These are phyloP conservation scores for Novumbra hubbsi DNA, from an alignment of 2,797 vertebrate species.

Conservation along the genomic window DNA sequence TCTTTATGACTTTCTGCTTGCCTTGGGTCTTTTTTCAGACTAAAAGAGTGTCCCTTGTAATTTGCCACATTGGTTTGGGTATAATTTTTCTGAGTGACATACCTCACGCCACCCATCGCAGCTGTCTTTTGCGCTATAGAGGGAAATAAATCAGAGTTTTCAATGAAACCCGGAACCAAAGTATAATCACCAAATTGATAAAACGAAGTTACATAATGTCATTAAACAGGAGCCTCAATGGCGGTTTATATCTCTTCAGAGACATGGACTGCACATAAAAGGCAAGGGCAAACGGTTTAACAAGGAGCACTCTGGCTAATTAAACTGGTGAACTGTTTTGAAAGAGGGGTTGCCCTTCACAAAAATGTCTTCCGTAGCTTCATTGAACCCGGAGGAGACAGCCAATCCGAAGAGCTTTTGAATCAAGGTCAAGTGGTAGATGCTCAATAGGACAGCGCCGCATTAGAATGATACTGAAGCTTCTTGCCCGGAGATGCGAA, in stretches of 20 bases:
- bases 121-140: constrained; percentile 38
- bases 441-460: constrained; percentile 47
- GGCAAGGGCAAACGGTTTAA: constrained; percentile 54
- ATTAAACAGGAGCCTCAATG: constrained; percentile 49
- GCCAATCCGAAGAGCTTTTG: constrained; percentile 54
- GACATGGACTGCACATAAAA: constrained; percentile 50
- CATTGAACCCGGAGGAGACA: background rate
- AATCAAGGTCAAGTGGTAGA: background rate
- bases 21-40: background rate
- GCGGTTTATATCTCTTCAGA: constrained; percentile 58
- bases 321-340: constrained; percentile 58
- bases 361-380: constrained; percentile 57
- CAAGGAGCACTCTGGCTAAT: constrained; percentile 67
- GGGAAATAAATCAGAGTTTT: constrained; percentile 59
- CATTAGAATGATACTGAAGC: constrained; percentile 42
- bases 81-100: constrained; percentile 26
- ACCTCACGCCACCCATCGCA: constrained; percentile 30
- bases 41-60: background rate
- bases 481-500: constrained; percentile 11
- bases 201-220: constrained; percentile 48
- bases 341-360: constrained; percentile 56
- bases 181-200: constrained; percentile 68
- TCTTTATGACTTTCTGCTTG: constrained; percentile 9
- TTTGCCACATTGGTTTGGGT: constrained; percentile 36
- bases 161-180: constrained; percentile 49